phyloP scores from a whole-genome alignment of 2,797 vertebrate species.

The Xenopus petersii region DNA sequence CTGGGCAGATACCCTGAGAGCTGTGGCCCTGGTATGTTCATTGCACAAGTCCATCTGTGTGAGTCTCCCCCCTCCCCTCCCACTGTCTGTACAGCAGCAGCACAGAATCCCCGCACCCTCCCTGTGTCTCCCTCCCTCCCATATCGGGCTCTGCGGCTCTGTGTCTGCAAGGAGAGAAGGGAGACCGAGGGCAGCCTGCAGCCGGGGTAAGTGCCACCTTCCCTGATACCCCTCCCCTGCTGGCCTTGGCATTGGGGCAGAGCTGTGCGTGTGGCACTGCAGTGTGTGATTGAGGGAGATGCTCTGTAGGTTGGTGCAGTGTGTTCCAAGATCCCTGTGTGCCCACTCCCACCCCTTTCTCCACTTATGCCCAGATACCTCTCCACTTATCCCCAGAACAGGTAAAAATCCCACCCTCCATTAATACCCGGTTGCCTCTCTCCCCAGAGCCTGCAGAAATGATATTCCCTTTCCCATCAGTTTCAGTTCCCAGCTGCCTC shows the following conservation, averaged over 20 bases:
- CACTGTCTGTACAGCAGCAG: conserved; percentile 35
- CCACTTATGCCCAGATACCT: too few species aligned
- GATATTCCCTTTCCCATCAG: too few species aligned
- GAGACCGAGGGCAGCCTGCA: conserved; percentile 8
- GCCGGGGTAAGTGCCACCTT: conserved; percentile 22
- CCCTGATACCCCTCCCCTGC: neutral
- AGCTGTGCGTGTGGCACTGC: neutral
- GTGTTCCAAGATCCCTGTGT: conserved; percentile 17
- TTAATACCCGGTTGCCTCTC: too few species aligned
- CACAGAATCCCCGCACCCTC: conserved; percentile 24
- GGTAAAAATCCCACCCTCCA: too few species aligned
- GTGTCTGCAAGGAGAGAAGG: conserved; percentile 18
- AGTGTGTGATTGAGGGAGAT: conserved; percentile 7
- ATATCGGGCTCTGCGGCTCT: conserved; percentile 27
- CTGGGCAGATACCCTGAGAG: too few species aligned
- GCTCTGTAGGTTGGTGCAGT: conserved; percentile 17
- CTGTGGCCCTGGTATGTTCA: neutral
- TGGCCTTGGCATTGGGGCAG: neutral
- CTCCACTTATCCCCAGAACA: too few species aligned
- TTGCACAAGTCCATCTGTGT: conserved; percentile 17
- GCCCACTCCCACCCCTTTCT: too few species aligned
- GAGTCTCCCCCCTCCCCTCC: conserved; percentile 24
- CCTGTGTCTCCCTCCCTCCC: conserved; percentile 28
- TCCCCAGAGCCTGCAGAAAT: too few species aligned
- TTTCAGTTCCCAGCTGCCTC: too few species aligned